Percentiles rank a stretch among this genome's conserved stretches.
phyloP scores from a whole-genome alignment of 2,888 invertebrate species.

The Gastracanthus pulcherrimus region DNA sequence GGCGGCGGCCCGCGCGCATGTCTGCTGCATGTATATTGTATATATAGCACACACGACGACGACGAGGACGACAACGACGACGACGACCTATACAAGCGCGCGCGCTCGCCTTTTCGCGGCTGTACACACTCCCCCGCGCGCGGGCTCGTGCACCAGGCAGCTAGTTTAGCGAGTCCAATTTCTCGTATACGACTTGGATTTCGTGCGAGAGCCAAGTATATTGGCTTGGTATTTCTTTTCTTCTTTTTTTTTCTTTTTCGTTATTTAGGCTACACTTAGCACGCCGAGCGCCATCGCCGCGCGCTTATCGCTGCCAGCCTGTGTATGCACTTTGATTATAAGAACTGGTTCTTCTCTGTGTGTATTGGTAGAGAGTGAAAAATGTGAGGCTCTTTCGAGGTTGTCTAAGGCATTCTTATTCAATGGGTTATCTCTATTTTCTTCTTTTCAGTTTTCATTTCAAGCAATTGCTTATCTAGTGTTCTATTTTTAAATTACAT shows the following conservation, averaged over 20 bases:
- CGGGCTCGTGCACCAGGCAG: too few relatives aligned
- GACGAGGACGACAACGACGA: background rate
- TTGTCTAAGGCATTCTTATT: too few relatives aligned
- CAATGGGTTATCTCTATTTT: too few relatives aligned
- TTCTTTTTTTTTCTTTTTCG: background rate
- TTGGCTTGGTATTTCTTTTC: too few relatives aligned
- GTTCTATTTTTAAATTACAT: too few relatives aligned
- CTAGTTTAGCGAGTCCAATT: too few relatives aligned
- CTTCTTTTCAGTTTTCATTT: background rate
- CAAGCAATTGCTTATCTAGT: too few relatives aligned
- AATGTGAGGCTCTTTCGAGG: too few relatives aligned
- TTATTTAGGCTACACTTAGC: background rate
- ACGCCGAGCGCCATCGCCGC: background rate
- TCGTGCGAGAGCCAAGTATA: too few relatives aligned
- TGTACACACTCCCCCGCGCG: background rate
- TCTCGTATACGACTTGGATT: too few relatives aligned
- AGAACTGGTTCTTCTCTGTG: slow-evolving; percentile 26
- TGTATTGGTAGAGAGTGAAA: background rate
- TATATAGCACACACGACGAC: too few relatives aligned
- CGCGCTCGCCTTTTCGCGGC: background rate
- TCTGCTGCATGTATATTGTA: background rate
- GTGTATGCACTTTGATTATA: slow-evolving; percentile 36
- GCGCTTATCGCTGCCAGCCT: background rate
- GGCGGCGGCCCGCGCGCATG: background rate
- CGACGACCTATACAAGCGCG: background rate